Base-by-base conservation (phyloP, 2,797 vertebrate genomes). In the Craterocephalus amniculus region DNA sequence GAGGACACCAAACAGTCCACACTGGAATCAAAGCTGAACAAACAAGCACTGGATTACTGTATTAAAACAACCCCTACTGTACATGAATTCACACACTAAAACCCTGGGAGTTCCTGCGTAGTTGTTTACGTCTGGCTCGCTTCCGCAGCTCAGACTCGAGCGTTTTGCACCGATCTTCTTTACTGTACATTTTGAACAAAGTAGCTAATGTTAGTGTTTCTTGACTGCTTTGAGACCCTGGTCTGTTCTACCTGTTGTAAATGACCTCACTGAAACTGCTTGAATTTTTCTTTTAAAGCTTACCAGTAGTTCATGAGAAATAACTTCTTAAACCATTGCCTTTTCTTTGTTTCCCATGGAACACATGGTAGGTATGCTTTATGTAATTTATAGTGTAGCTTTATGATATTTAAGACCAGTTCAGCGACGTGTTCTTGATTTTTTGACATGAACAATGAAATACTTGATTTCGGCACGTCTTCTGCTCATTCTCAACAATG, bases 151-250 rank as follows among this genome's bases (percentile, higher is more conserved):
- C 58, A 70, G 85, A 72, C 80, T 76, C 76, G 88, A 93, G 93
- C 61, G 66, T 92, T 93, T 90, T 95, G 93, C 95, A 95, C 95
- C 94, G 20, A 72, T 73, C 67, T 87, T 62, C 29, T 77, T 88
- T 89, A 91, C 90, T 95, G 92, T 96, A 94, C 89, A 93, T 95
- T 95, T 94, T 94, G 91, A 92, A 89, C 92, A 90, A 93, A 94
- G 89, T 91, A 90, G 88, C 89, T 85, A 79, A 91, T 89, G 77
- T 91, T 66, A 32, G 72, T 59, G 31, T 80, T 78, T 66, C 83
- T 83, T 83, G 81, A 79, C 78, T 75, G 85, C 90, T 87, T 87
- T 78, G 80, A 80, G 76, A 62, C 81, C 74, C 71, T 10, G 51
- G 76, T 83, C 85, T 83, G 85, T 65, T 80, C 62, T 73, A 81